Evolutionary conservation across 2,888 invertebrate species (phyloP).

Genomic region (Dynastes tityus): DNA sequence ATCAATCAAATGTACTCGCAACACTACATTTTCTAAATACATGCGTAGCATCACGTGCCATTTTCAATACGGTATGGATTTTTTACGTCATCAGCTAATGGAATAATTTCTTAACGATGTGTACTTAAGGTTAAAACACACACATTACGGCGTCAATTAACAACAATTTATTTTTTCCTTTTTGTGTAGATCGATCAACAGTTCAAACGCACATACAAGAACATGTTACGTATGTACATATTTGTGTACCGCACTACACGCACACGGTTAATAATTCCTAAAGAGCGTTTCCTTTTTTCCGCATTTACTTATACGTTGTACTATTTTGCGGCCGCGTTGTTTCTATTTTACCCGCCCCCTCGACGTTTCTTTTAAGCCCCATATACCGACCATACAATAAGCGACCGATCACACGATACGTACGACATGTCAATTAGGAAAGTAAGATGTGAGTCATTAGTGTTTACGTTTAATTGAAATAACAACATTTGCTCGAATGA

Average conservation of each 20-base stretch:
- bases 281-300: slow-evolving; percentile 37
- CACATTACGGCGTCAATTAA: slow-evolving; percentile 31
- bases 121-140: slow-evolving; percentile 37
- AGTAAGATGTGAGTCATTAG: slow-evolving; percentile 51
- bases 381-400: background rate
- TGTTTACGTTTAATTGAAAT: slow-evolving; percentile 58
- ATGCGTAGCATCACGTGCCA: background rate
- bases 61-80: slow-evolving; percentile 15
- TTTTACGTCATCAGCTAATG: slow-evolving; percentile 38
- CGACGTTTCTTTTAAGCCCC: no score
- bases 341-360: background rate
- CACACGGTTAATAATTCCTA: slow-evolving; percentile 41
- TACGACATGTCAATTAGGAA: slow-evolving; percentile 42
- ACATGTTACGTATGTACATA: slow-evolving; percentile 9
- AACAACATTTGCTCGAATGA: slow-evolving; percentile 58
- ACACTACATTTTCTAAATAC: background rate
- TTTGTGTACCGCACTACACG: slow-evolving; percentile 20
- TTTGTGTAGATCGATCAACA: slow-evolving; percentile 21
- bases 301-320: background rate
- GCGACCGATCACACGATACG: slow-evolving; percentile 8
- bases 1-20: no score
- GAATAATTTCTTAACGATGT: slow-evolving; percentile 42
- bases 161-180: slow-evolving; percentile 32
- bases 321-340: slow-evolving; percentile 1
- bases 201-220: slow-evolving; percentile 18